Conservation (phyloP, 2,113 vertebrate species). For the Hypomesus transpacificus region DNA sequence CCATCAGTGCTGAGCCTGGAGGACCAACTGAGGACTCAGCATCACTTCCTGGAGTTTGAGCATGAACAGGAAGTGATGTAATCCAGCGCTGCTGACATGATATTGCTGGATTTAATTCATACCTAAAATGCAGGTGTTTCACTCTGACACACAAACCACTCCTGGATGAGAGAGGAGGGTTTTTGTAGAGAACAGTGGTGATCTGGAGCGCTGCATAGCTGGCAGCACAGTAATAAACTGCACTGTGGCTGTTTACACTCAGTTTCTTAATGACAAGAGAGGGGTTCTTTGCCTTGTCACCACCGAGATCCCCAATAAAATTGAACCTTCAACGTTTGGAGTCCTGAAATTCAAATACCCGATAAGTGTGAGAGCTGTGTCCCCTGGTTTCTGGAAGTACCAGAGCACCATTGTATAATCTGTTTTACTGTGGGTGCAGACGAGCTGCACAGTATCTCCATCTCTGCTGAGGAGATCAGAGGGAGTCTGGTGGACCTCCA, state of each 20-base stretch:
- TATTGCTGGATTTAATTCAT: not conserved
- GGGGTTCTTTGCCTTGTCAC: not conserved
- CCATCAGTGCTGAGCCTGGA: too few relatives aligned
- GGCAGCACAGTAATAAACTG: slow-evolving; percentile 48
- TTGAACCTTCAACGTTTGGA: not conserved
- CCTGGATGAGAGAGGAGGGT: too few relatives aligned
- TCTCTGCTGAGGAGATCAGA: not conserved
- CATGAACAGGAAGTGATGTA: slow-evolving; percentile 1
- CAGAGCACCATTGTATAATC: slow-evolving; percentile 46
- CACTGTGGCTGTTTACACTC: slow-evolving; percentile 9
- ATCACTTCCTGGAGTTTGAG: not conserved
- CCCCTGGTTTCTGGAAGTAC: slow-evolving; percentile 28
- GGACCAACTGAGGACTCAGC: too few relatives aligned
- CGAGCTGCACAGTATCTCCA: slow-evolving; percentile 19
- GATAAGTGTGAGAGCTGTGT: slow-evolving; percentile 18
- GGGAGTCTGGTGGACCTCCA: slow-evolving; percentile 14
- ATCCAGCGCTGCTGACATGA: not conserved
- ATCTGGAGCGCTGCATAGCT: slow-evolving; percentile 33
- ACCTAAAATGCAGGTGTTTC: not conserved
- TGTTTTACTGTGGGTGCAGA: slow-evolving; percentile 33
- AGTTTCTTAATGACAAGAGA: slow-evolving; percentile 11
- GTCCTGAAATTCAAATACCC: slow-evolving; percentile 18
- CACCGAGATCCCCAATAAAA: slow-evolving; percentile 18
- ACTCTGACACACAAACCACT: too few relatives aligned
- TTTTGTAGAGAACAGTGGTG: slow-evolving; percentile 37